These are phyloP conservation scores for Drosophila melanocephala DNA, from an alignment of 2,888 invertebrate species.

Conservation along the genomic window DNA sequence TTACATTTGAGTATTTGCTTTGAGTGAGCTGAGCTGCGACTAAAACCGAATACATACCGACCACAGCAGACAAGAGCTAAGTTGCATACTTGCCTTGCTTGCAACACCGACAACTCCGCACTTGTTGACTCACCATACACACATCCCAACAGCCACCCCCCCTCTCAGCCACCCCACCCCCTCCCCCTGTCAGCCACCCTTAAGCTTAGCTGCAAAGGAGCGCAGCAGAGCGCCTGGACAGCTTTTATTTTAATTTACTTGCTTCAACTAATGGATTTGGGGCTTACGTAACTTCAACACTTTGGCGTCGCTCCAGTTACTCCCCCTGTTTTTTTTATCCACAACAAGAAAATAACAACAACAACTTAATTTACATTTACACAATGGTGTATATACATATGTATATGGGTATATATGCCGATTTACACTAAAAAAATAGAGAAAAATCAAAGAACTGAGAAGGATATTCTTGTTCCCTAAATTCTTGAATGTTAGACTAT, in stretches of 20 bases:
- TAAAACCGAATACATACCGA: constrained; percentile 16
- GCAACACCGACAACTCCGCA: constrained; percentile 28
- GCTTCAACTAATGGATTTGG: constrained; percentile 79
- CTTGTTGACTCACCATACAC: constrained; percentile 45
- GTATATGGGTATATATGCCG: constrained; percentile 18
- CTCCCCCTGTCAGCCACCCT: background rate
- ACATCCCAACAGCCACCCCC: background rate
- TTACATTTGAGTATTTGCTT: constrained; percentile 27
- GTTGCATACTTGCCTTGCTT: constrained; percentile 28
- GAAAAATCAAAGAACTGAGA: background rate
- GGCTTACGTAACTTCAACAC: constrained; percentile 80
- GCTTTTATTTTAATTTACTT: constrained; percentile 80
- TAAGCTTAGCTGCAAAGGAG: constrained; percentile 26
- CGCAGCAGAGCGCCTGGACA: constrained; percentile 34
- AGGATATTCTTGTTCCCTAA: rapidly evolving
- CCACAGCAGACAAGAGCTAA: constrained; percentile 8
- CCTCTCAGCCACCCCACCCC: too few species aligned
- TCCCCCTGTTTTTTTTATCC: constrained; percentile 27
- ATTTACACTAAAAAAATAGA: background rate
- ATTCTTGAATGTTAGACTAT: background rate
- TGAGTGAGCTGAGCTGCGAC: constrained; percentile 21
- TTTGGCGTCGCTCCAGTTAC: constrained; percentile 57
- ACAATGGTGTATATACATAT: constrained; percentile 30
- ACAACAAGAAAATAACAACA: constrained; percentile 14
- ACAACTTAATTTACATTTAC: constrained; percentile 74